These are phyloP conservation scores for Leptobrachium ailaonicum DNA, from an alignment of 2,113 vertebrate species.

Conservation along the genomic window DNA sequence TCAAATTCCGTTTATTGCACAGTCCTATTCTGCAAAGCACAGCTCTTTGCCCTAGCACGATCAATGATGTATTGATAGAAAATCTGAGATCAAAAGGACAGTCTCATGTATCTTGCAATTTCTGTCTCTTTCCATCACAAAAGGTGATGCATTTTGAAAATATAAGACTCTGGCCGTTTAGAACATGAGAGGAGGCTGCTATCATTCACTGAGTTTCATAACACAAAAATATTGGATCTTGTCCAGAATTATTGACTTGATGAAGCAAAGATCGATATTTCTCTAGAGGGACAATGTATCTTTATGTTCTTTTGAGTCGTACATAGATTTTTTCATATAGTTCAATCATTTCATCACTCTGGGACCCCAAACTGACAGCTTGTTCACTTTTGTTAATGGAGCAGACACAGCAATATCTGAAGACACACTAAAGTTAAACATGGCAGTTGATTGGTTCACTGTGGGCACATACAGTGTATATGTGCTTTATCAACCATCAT, in stretches of 20 bases:
- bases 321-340: constrained; percentile 26
- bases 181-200: neutral
- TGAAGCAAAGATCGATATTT: constrained; percentile 29
- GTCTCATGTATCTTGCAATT: neutral
- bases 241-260: constrained; percentile 40
- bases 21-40: neutral
- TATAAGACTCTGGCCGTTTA: neutral
- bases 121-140: constrained; percentile 18
- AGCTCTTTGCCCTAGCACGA: neutral
- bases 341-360: constrained; percentile 20
- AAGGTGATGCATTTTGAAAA: neutral
- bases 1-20: neutral
- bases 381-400: too few relatives aligned
- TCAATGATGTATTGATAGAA: constrained; percentile 29
- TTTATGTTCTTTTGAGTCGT: constrained; percentile 19
- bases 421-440: too few relatives aligned
- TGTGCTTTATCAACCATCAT: too few relatives aligned
- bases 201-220: constrained; percentile 25
- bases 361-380: neutral
- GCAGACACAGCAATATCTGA: too few relatives aligned
- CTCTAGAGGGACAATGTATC: constrained; percentile 19
- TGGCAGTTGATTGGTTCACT: too few relatives aligned
- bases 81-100: constrained; percentile 7
- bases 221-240: constrained; percentile 33
- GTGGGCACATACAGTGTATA: too few relatives aligned